phyloP scores from a whole-genome alignment of 2,113 vertebrate species.

The Solea solea region DNA sequence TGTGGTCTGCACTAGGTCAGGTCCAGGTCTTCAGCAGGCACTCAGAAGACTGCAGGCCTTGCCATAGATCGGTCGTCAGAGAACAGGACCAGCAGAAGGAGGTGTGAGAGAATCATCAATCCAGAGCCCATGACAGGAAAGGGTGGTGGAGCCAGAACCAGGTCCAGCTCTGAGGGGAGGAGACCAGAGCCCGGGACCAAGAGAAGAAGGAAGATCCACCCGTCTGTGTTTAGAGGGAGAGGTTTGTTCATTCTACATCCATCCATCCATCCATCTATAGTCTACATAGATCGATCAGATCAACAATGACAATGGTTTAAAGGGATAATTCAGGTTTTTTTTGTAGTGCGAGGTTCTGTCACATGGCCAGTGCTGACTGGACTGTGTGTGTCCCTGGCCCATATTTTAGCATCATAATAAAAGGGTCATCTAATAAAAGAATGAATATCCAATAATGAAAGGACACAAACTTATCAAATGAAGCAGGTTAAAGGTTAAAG shows the following conservation, averaged over 20 bases:
- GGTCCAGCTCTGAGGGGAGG: background rate
- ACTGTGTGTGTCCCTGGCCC: too few relatives aligned
- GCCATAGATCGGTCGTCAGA: background rate
- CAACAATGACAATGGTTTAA: too few relatives aligned
- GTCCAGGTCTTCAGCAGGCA: background rate
- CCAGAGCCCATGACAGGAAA: background rate
- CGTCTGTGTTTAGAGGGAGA: background rate
- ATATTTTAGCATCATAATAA: too few relatives aligned
- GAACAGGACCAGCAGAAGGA: background rate
- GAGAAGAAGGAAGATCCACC: background rate
- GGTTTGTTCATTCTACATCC: background rate
- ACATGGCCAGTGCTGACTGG: too few relatives aligned
- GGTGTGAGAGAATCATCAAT: too few relatives aligned
- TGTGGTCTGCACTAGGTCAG: background rate
- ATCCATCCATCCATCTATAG: background rate
- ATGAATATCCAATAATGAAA: too few relatives aligned
- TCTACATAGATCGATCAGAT: too few relatives aligned
- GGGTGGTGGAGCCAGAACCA: background rate
- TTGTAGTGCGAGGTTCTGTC: too few relatives aligned
- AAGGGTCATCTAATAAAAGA: too few relatives aligned
- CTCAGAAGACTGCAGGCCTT: background rate
- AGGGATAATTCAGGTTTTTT: too few relatives aligned
- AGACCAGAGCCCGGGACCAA: background rate
- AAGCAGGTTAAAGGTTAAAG: too few relatives aligned
- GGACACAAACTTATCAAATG: too few relatives aligned